Percentiles rank a stretch among this genome's conserved stretches.
Conservation (phyloP, 1,140 invertebrate genomes). For the Daktulosphaira vitifoliae region DNA sequence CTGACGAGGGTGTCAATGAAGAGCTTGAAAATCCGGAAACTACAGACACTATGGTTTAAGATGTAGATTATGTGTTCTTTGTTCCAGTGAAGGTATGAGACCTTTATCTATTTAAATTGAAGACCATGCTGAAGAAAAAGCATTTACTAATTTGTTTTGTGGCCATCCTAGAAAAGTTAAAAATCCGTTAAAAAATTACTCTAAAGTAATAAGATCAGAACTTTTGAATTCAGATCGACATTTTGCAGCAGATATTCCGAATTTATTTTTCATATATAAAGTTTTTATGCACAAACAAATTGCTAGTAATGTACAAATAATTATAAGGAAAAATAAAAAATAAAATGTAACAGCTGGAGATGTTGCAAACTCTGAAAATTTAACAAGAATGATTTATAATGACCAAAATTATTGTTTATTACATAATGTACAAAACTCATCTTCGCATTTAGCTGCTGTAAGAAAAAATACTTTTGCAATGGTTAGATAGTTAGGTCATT, state of each 20-base stretch:
- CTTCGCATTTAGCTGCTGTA: not conserved
- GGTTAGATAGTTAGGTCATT: constrained; percentile 39
- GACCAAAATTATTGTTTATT: not conserved
- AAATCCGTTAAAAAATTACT: constrained; percentile 36
- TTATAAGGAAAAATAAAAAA: constrained; percentile 32
- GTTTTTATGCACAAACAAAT: not conserved
- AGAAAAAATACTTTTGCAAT: not conserved
- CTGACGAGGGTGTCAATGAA: too few relatives aligned
- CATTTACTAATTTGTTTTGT: constrained; percentile 35
- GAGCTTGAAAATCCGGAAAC: not conserved
- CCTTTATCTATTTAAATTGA: not conserved
- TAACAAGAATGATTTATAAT: not conserved
- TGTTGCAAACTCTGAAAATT: constrained; percentile 34
- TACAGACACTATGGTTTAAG: not conserved
- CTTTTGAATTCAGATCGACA: constrained; percentile 36
- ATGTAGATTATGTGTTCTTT: not conserved
- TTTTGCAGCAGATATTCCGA: constrained; percentile 29
- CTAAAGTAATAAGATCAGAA: constrained; percentile 34
- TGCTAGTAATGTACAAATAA: not conserved
- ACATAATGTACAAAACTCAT: not conserved
- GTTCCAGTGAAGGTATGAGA: constrained; percentile 19
- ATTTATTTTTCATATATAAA: too few relatives aligned
- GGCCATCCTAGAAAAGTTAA: constrained; percentile 40
- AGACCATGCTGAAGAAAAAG: too few relatives aligned
- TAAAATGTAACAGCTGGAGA: constrained; percentile 37